Percentiles rank a stretch among this genome's conserved stretches.
Conservation (phyloP, 2,797 vertebrate species). For the Epinephelus awoara region DNA sequence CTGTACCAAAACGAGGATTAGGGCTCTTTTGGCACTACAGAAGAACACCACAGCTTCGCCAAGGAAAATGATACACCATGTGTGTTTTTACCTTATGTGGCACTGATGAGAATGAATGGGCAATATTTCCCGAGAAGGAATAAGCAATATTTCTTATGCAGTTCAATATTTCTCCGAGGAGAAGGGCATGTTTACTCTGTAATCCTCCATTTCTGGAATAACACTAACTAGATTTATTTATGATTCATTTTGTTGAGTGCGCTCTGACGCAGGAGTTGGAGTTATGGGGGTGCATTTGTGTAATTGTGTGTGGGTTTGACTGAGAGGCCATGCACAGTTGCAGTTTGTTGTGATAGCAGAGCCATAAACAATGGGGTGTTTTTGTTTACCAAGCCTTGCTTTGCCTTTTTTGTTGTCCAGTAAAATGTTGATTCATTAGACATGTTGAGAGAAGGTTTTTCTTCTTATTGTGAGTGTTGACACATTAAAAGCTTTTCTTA, state of each 20-base stretch:
- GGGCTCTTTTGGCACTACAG: constrained; percentile 66
- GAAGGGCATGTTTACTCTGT: constrained; percentile 47
- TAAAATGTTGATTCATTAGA: constrained; percentile 50
- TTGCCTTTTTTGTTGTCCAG: constrained; percentile 39
- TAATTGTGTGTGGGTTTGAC: constrained; percentile 61
- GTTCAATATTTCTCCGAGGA: constrained; percentile 44
- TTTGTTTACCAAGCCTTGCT: constrained; percentile 30
- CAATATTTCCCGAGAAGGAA: constrained; percentile 59
- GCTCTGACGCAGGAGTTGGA: constrained; percentile 54
- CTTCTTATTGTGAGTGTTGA: constrained; percentile 12
- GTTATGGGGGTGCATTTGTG: constrained; percentile 67
- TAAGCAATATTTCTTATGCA: constrained; percentile 39
- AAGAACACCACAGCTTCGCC: constrained; percentile 48
- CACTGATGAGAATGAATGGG: constrained; percentile 59
- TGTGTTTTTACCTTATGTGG: constrained; percentile 56
- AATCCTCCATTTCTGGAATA: constrained; percentile 65
- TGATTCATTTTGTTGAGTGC: constrained; percentile 67
- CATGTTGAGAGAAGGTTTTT: constrained; percentile 6
- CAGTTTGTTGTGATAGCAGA: constrained; percentile 44
- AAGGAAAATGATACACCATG: constrained; percentile 45
- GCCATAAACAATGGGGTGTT: constrained; percentile 45
- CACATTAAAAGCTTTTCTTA: constrained; percentile 36
- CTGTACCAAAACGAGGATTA: constrained; percentile 80
- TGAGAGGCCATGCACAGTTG: constrained; percentile 31
- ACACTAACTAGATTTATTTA: constrained; percentile 61